Conservation (phyloP, 37 sponge, comb jelly and placozoan genomes). For the Amphimedon queenslandica region DNA sequence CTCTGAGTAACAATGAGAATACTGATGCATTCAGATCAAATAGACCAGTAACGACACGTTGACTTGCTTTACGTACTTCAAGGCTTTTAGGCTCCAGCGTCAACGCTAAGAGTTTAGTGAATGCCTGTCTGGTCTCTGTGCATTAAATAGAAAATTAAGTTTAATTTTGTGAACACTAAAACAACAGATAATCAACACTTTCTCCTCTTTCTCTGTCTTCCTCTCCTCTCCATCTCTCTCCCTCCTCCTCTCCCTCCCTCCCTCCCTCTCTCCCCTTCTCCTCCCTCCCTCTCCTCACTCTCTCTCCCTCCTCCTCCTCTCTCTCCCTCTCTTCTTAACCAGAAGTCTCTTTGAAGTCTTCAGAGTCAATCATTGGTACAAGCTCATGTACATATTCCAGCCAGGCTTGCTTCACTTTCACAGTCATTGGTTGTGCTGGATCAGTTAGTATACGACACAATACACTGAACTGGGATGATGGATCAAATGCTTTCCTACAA, state of each 20-base stretch:
- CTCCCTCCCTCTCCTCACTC: too few relatives aligned
- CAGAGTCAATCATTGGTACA: constrained; percentile 53
- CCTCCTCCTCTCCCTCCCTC: too few relatives aligned
- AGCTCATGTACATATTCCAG: constrained; percentile 69
- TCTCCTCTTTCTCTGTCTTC: too few relatives aligned
- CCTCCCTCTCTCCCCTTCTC: too few relatives aligned
- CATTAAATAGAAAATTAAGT: too few relatives aligned
- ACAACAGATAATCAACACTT: too few relatives aligned
- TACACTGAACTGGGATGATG: constrained; percentile 56
- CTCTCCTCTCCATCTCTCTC: too few relatives aligned
- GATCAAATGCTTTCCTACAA: constrained; percentile 41
- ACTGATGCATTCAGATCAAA: constrained; percentile 74
- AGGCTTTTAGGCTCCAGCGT: constrained; percentile 74
- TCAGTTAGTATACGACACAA: constrained; percentile 71
- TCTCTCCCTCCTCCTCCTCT: too few relatives aligned
- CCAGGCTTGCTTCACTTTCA: constrained; percentile 73
- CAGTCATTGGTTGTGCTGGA: constrained; percentile 72
- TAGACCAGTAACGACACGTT: constrained; percentile 41
- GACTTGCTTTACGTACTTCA: constrained; percentile 52
- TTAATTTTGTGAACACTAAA: too few relatives aligned
- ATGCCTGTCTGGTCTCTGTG: constrained; percentile 57
- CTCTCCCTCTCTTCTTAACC: too few relatives aligned
- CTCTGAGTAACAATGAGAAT: constrained; percentile 40
- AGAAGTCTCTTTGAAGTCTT: constrained; percentile 46
- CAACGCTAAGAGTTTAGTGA: constrained; percentile 48